Evolutionary conservation across 2,113 vertebrate genomes (phyloP), one percentile per base, ranked within the genome.

Genomic region (Rhinogobius similis): DNA sequence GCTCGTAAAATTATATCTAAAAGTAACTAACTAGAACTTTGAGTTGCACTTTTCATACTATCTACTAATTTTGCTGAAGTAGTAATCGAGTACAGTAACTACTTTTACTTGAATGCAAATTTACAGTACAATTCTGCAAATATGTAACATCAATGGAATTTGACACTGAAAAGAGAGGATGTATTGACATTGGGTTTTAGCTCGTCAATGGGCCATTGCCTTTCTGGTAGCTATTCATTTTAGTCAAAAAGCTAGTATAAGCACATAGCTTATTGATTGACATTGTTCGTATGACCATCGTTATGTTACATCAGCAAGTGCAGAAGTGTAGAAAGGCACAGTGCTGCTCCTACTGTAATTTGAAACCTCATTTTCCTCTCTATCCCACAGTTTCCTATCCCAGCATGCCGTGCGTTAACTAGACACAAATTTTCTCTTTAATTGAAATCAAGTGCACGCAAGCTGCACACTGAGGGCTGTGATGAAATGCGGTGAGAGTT

Each of bases 401-500:
- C 50, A 62, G 38, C 44, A 56, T 26, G 27, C 29, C 10, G 27
- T 13, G 3, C 36, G 3, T 75, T 72, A 65, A 48, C 43, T 11
- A 7, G 20, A 1, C 16, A 46, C 26, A 39, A 13, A 23, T 52
- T 4, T 70, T 44, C 43, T 53, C 26, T 48, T 59, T 74, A 53
- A 82, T 67, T 77, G 18, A 67, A 55, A 56, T 43, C 24, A 76
- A 66, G 64, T 10, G 38, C 61, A 68, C 43, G 36, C 20, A 12
- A 26, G 46, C 59, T 65, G 32, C 32, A 36, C 67, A 39, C 24
- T 9, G 6, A 18, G 36, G 27, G 63, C n/a, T n/a, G 1, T 39
- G 62, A 69, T 72, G 20, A 72, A 77, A 82, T 75, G 65, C 81
- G 65, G 78, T 23, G 68, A 62, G 74, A 73, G 70, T 81, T 87